Evolutionary conservation across 2,113 vertebrate genomes (phyloP), one percentile per base, ranked within the genome.

Genomic region (Bucco capensis): DNA sequence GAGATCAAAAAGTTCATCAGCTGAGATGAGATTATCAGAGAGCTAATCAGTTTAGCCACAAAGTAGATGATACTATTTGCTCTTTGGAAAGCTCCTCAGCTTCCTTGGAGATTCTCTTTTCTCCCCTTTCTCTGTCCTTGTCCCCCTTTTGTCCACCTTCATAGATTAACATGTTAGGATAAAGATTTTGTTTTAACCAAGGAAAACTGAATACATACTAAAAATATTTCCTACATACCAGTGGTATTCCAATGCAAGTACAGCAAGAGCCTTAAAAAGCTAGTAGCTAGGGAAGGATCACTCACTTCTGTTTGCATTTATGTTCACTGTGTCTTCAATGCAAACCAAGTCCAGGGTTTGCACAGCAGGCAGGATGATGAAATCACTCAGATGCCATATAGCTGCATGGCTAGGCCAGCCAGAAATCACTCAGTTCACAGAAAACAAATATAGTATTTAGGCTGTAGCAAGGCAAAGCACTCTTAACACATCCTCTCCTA

Each of bases 21-120:
- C 67, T 81, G 80, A 93, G 83, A 95, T 89, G 80, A 62, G 94
- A 96, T 96, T 95, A 94, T 86, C 77, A 78, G 44, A 77, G 56
- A 92, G 64, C 76, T 95, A 93, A 97, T 96, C 94, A 95, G 95
- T 96, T 97, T 83, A 95, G 7, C 71, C 30, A 75, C 65, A 93
- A 92, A 95, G 79, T 85, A 94, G 93, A 92, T 89, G 83, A 88
- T 79, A 25, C n/a, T 83, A 92, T 92, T 86, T 84, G 86, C 49
- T 89, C 88, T 61, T 73, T n/a, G 25, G 56, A 94, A 85, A 93
- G 82, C 88, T 90, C 46, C 60, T 94, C 66, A 85, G 79, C 69
- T 73, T 92, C 65, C 67, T 64, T 25, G 4, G 28, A 61, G 35
- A 90, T 58, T 89, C 62, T 87, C 49, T 76, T 38, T 66, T 49